Evolutionary conservation across 2,888 invertebrate species (phyloP).

Genomic region (Hemithea aestivaria): DNA sequence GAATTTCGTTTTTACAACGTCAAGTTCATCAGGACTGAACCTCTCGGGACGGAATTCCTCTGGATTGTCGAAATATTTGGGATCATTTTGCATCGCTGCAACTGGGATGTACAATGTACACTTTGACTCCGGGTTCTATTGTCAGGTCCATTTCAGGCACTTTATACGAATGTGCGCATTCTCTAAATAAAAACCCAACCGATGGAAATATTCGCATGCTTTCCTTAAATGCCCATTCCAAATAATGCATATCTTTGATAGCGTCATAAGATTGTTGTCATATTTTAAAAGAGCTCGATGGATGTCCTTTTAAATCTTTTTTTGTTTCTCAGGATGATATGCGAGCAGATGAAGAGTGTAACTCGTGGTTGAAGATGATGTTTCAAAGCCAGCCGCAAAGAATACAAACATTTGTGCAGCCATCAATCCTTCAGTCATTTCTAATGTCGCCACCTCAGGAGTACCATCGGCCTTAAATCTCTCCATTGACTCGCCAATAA

Average conservation of each 20-base stretch:
- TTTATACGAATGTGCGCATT: constrained; percentile 40
- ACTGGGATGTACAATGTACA: constrained; percentile 46
- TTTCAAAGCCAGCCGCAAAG: constrained; percentile 53
- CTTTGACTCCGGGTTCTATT: constrained; percentile 43
- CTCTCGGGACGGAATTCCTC: constrained; percentile 50
- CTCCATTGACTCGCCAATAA: constrained; percentile 46
- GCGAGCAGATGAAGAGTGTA: constrained; percentile 53
- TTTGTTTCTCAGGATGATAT: constrained; percentile 40
- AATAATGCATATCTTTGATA: constrained; percentile 46
- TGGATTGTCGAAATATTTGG: constrained; percentile 45
- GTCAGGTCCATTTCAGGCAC: constrained; percentile 41
- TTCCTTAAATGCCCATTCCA: constrained; percentile 49
- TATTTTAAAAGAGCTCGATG: constrained; percentile 30
- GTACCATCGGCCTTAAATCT: constrained; percentile 39
- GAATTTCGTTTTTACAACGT: constrained; percentile 32
- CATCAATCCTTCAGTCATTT: constrained; percentile 40
- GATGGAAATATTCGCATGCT: constrained; percentile 54
- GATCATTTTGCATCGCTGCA: constrained; percentile 50
- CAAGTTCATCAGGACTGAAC: constrained; percentile 35
- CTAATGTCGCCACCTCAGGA: constrained; percentile 33
- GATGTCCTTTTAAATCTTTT: constrained; percentile 35
- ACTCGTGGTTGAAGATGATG: constrained; percentile 50
- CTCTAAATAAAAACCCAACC: constrained; percentile 44
- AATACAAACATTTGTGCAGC: constrained; percentile 51
- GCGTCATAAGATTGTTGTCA: constrained; percentile 44